Evolutionary conservation across 2,888 invertebrate species (phyloP), one percentile per base, ranked within the genome.

Genomic region (Onthophagus sagittarius): DNA sequence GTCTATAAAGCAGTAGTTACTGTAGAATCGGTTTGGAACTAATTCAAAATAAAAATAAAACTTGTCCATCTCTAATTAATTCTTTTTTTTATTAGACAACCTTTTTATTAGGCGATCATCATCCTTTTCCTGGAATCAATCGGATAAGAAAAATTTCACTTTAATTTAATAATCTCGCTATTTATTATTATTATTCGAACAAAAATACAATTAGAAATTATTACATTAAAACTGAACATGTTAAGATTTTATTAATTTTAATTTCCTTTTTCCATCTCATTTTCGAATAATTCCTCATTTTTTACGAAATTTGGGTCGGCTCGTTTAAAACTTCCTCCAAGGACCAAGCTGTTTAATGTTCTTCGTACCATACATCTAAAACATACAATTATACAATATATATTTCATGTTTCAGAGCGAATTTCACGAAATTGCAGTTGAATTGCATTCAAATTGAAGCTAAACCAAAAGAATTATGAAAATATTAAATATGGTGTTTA

Each of bases 241-340:
- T 23, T 23, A 23, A 23, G 23, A 23, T 2, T 23, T 2, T 2
- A 23, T 2, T 3, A 23, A 2, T 23, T 53, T 53, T 53, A 53
- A 53, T 53, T 53, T 53, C 39, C 39, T 53, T 53, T 53, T 4
- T 53, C 39, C 39, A 53, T 53, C 7, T 53, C 39, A 7, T 53
- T 7, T 53, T 53, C 39, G 5, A 53, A 53, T 53, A 53, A 11
- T 53, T 53, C 39, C 7, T 53, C 39, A 11, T 1, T 53, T 53
- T 53, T 53, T 53, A 9, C 9, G 39, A 65, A 39, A 62, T 72
- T 72, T 11, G 67, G 69, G 9, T 69, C 73, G 23, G 73, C 64
- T 13, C 74, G 31, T 31, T 74, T 74, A 67, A 74, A 74, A 23
- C 74, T 69, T 9, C 74, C 74, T 2, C 74, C 74, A 39, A 74